Base-by-base conservation (phyloP, 2,888 invertebrate species). In the Acrobasis repandana region DNA sequence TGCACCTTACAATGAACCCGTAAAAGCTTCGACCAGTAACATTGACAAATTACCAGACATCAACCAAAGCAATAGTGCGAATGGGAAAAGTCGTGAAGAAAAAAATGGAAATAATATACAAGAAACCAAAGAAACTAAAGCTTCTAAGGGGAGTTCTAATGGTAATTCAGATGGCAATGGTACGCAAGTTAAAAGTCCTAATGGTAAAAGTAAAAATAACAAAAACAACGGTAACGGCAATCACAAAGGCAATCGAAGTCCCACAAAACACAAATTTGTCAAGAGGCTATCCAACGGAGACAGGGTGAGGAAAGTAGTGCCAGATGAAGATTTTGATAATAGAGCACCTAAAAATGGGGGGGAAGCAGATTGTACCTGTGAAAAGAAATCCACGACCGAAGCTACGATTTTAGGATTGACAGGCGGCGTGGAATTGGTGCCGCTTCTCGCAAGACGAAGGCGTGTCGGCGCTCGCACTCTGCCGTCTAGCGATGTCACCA, bases 361-460 rank as follows among this genome's bases (percentile, higher is more conserved):
- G 33, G 61, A 58, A 28, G 56, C 63, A 2, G 69, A 64, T 43
- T 43, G 43, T 61, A 63, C 61, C 15, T 67, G 61, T 20, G 81
- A 83, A 54, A 85, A 85, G 64, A 86, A 89, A 57, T 71, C 70
- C 15, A 92, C 92, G 4, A 90, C 92, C 16, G 92, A 92, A 64
- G 78, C 80, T 11, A 73, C 82, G 16, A 87, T 92, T 59, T 67
- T 91, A 18, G 80, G 85, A 64, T 75, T 93, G 65, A 95, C 94
- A 1, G 95, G 95, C 18, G 96, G 96, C 20, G 93, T 96, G 57
- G 96, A 96, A 84, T 88, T 97, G 75, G 96, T 96, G 61, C 95
- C 96, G 2, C 86, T 97, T 57, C 83, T 97, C 67, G 95, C 96
- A 20, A 93, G 95, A 66, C 93, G 95, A 69, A 90, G 95, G 63